Conservation (phyloP, 2,113 vertebrate genomes). For the Rhineura floridana region DNA sequence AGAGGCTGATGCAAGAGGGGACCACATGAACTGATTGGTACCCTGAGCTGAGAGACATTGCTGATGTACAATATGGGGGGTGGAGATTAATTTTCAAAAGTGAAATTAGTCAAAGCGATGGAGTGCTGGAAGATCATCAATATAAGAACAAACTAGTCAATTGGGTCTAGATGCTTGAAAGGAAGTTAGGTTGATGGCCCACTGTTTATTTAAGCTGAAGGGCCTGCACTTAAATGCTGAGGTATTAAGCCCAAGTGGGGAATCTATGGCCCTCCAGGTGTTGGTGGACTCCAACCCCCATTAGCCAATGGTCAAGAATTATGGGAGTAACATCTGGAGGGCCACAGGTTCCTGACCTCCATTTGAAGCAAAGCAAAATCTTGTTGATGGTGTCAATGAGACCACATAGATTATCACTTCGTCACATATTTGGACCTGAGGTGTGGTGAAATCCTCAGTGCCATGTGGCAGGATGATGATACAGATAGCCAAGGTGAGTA, state of each 20-base stretch:
- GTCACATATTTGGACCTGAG: background rate
- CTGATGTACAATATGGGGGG: background rate
- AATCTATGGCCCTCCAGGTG: too few species aligned
- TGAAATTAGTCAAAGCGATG: background rate
- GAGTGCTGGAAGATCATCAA: background rate
- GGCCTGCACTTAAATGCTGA: background rate
- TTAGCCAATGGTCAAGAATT: too few species aligned
- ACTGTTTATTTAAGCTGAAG: background rate
- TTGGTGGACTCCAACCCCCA: too few species aligned
- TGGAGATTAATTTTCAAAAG: background rate
- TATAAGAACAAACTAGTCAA: too few species aligned
- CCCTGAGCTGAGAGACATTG: background rate
- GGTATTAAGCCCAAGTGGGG: too few species aligned
- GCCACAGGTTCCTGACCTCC: too few species aligned
- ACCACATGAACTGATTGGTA: too few species aligned
- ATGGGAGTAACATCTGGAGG: too few species aligned
- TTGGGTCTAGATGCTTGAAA: background rate
- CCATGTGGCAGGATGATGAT: background rate
- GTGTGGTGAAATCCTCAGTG: background rate
- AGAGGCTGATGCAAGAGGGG: background rate
- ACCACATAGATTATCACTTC: too few species aligned
- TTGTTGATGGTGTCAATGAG: background rate
- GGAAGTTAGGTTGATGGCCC: background rate
- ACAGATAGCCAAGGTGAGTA: background rate
- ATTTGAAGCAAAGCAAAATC: background rate